phyloP scores from a whole-genome alignment of 1,140 invertebrate species.

The Brachystomella parvula region DNA sequence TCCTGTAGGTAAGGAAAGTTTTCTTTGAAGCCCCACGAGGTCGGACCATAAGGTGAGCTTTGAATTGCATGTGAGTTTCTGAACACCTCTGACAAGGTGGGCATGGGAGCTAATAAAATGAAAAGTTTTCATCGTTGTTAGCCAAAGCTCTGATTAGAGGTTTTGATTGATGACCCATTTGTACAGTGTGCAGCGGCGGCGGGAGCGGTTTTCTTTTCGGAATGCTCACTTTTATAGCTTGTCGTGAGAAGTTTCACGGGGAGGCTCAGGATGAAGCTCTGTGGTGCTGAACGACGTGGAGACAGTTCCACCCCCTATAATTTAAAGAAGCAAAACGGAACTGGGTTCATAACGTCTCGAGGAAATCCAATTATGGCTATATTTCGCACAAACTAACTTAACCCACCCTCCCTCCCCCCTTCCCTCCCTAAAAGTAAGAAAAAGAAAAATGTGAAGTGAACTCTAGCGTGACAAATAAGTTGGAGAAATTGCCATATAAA shows the following conservation, averaged over 20 bases:
- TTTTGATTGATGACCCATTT: conserved; percentile 8
- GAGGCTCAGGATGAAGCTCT: too few relatives aligned
- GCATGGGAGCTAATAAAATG: neutral
- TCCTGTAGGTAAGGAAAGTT: neutral
- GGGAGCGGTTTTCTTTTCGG: too few relatives aligned
- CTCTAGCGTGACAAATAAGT: conserved; percentile 8
- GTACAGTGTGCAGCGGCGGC: neutral
- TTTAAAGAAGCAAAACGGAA: neutral
- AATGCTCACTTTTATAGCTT: conserved; percentile 1
- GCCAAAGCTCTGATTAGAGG: neutral
- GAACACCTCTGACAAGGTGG: neutral
- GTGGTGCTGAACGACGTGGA: conserved; percentile 6
- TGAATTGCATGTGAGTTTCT: neutral
- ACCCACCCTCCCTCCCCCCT: too few relatives aligned
- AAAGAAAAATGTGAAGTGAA: too few relatives aligned
- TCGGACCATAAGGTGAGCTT: too few relatives aligned
- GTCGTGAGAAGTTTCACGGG: neutral
- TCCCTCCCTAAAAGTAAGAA: neutral
- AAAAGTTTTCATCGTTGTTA: neutral
- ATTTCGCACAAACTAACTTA: neutral
- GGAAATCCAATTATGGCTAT: conserved; percentile 9
- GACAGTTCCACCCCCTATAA: conserved; percentile 7
- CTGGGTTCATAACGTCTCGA: neutral
- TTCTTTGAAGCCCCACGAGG: neutral
- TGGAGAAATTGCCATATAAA: neutral